Percentiles rank a stretch among this genome's conserved stretches.
These are phyloP conservation scores for Cryptocephalus primarius DNA, from an alignment of 2,888 invertebrate genomes.

Conservation along the genomic window DNA sequence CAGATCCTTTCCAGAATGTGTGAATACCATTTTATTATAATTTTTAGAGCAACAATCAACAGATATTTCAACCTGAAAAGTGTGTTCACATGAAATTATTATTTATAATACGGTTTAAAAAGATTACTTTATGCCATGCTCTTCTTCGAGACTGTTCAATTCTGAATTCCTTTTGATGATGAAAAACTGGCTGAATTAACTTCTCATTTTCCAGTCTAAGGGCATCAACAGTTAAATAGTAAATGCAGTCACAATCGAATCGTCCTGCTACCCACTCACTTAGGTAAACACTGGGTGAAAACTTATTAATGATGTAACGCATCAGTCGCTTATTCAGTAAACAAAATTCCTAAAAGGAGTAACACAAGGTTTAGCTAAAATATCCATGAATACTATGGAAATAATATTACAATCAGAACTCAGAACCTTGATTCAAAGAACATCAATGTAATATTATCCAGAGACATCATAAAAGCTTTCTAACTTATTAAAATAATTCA, in stretches of 20 bases:
- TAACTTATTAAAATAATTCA: too few species aligned
- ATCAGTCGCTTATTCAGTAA: slow-evolving; percentile 14
- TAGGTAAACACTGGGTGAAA: slow-evolving; percentile 42
- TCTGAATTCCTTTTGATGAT: too few species aligned
- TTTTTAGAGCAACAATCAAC: slow-evolving; percentile 43
- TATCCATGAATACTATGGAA: too few species aligned
- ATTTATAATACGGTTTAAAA: not conserved
- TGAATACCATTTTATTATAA: slow-evolving; percentile 40
- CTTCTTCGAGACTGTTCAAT: too few species aligned
- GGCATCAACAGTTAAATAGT: slow-evolving; percentile 21
- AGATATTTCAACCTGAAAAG: slow-evolving; percentile 30
- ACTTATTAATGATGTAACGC: slow-evolving; percentile 35
- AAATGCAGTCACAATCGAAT: slow-evolving; percentile 39
- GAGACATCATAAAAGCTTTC: too few species aligned
- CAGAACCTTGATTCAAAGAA: too few species aligned
- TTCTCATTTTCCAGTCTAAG: too few species aligned
- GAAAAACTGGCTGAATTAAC: too few species aligned
- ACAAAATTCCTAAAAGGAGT: slow-evolving; percentile 12
- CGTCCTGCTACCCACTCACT: slow-evolving; percentile 41
- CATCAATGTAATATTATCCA: too few species aligned
- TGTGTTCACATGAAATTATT: not conserved
- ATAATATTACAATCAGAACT: too few species aligned
- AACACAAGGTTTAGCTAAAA: too few species aligned
- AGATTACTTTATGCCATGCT: slow-evolving; percentile 17
- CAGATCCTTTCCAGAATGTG: slow-evolving; percentile 46